Base-by-base conservation (phyloP, 2,888 invertebrate genomes). In the Ceriagrion tenellum region DNA sequence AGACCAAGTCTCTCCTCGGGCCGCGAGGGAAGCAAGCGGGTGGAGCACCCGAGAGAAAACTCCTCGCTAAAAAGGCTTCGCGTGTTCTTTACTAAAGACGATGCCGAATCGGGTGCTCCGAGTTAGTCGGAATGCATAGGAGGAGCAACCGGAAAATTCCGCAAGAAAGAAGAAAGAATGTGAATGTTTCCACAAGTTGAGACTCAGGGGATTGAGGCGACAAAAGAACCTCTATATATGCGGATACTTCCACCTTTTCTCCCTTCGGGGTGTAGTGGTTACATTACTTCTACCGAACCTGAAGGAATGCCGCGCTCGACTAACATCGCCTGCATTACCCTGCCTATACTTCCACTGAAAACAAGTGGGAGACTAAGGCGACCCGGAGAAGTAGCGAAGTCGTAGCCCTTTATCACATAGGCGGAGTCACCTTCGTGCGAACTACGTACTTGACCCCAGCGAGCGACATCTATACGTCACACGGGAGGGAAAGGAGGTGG, bases 61-160 rank as follows among this genome's bases (percentile, higher is more conserved):
- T 81, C 81, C 30, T 81, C 81, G 30, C 81, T 26, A 81, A 81
- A 81, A 81, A 81, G 81, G 81, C 35, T 81, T 81, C 81, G 81
- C 81, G 81, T 81, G 81, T 81, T 81, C 81, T 35, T 10, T 35
- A 18, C 18, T 10, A 13, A 10, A 8, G 81, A 81, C n/a, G 81
- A 35, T 81, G 81, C 81, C 81, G 81, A 35, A 81, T 81, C 81
- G 81, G 81, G 69, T 26, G 16, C 81, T 6, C 81, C 81, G 18
- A 59, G n/a, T n/a, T n/a, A n/a, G n/a, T n/a, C n/a, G n/a, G n/a
- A 20, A 69, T 26, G 69, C 23, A 69, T n/a, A 69, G 18, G 35
- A 18, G 35, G 35, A 26, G 81, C 81, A 35, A 81, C 30, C 16
- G 16, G 18, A 35, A 35, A 35, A 81, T 35, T 35, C 81, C 81